A percentile compares a stretch with the other conserved stretches of the same genome.
phyloP scores from a whole-genome alignment of 1,140 invertebrate species.

The Lordiphosa stackelbergi region DNA sequence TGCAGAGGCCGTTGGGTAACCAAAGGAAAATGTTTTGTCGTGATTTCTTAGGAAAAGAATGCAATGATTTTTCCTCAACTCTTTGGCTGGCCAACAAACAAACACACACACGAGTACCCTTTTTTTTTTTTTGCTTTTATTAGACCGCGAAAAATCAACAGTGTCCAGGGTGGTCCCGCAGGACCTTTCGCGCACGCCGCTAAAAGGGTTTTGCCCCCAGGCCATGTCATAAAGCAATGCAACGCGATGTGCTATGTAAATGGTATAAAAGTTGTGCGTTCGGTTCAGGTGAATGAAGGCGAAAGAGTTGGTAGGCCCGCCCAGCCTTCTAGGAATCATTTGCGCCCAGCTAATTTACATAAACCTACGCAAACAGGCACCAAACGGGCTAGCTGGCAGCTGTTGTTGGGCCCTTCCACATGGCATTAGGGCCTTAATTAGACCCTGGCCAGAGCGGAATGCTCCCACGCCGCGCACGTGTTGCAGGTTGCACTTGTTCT shows the following conservation, averaged over 20 bases:
- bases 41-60: constrained; percentile 52
- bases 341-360: constrained; percentile 65
- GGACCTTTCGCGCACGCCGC: constrained; percentile 9
- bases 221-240: constrained; percentile 6
- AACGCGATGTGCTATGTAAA: constrained; percentile 11
- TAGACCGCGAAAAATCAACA: constrained; percentile 74
- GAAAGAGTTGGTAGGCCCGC: constrained; percentile 52
- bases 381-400: constrained; percentile 9
- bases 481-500: constrained; percentile 47
- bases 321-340: constrained; percentile 70
- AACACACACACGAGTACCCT: not conserved
- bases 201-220: constrained; percentile 11
- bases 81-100: constrained; percentile 37
- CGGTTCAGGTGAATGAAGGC: constrained; percentile 60
- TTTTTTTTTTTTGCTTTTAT: constrained; percentile 47
- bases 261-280: constrained; percentile 1
- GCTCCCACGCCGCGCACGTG: constrained; percentile 17
- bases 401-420: constrained; percentile 24
- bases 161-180: constrained; percentile 38
- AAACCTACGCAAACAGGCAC: constrained; percentile 56
- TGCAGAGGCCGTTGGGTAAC: no score
- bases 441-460: constrained; percentile 28
- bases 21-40: no score
- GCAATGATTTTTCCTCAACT: constrained; percentile 38
- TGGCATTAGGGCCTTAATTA: constrained; percentile 51